These are phyloP conservation scores for Oryzias javanicus DNA, from an alignment of 2,113 vertebrate species.

Conservation along the genomic window DNA sequence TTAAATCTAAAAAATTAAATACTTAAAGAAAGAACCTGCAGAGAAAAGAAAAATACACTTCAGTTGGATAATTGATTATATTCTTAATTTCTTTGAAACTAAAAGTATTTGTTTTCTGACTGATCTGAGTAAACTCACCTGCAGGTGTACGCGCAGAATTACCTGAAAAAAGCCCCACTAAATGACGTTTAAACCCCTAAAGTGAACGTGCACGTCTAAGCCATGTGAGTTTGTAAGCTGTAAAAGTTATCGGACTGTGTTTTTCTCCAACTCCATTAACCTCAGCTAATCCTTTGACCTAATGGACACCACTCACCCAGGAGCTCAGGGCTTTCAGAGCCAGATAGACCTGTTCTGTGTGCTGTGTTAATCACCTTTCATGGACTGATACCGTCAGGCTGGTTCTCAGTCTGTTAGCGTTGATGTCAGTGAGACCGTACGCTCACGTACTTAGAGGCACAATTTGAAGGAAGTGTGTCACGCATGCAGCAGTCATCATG, in stretches of 20 bases:
- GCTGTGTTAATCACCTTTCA: conserved; percentile 66
- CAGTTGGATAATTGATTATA: too few species aligned
- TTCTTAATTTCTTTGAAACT: too few species aligned
- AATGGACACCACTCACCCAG: conserved; percentile 47
- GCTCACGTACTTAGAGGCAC: not conserved
- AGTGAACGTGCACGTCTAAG: not conserved
- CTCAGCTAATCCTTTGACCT: conserved; percentile 67
- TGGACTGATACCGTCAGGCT: conserved; percentile 13
- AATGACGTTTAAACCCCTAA: conserved; percentile 5
- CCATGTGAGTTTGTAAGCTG: conserved; percentile 6
- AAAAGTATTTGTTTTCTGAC: too few species aligned
- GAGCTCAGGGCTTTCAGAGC: conserved; percentile 52
- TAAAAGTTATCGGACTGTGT: conserved; percentile 31
- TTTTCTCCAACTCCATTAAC: conserved; percentile 60
- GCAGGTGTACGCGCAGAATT: too few species aligned
- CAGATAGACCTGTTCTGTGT: conserved; percentile 42
- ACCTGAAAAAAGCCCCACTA: not conserved
- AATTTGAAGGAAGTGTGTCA: conserved; percentile 2
- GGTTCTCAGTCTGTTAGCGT: not conserved
- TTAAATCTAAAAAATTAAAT: too few species aligned
- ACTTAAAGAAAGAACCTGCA: too few species aligned
- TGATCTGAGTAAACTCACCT: too few species aligned
- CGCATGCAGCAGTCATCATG: not conserved
- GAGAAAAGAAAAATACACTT: too few species aligned
- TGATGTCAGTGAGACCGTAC: not conserved